A percentile compares a stretch with the other conserved stretches of the same genome.
Conservation (phyloP, 2,797 vertebrate genomes). For the Synanceia verrucosa region DNA sequence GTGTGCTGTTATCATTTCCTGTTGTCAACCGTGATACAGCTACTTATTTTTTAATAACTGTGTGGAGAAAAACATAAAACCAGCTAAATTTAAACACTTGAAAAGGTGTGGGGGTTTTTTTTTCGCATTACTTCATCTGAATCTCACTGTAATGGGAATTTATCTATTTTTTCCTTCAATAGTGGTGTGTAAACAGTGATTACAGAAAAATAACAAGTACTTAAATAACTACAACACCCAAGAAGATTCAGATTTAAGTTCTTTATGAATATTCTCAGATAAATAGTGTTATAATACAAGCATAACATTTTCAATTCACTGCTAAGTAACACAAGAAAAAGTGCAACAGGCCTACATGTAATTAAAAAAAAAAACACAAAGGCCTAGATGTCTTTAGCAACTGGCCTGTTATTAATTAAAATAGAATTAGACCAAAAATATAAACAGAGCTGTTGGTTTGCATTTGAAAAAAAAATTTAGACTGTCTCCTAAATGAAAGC, state of each 20-base stretch:
- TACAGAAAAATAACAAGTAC: not conserved
- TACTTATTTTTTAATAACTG: not conserved
- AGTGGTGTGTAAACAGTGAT: not conserved
- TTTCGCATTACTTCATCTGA: not conserved
- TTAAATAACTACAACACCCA: constrained; percentile 59
- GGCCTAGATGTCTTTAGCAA: constrained; percentile 43
- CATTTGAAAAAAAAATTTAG: constrained; percentile 51
- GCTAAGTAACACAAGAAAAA: constrained; percentile 70
- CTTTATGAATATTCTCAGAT: constrained; percentile 83
- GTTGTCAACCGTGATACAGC: not conserved
- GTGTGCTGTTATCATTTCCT: not conserved
- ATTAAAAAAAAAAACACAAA: constrained; percentile 21
- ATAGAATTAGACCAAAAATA: constrained; percentile 46
- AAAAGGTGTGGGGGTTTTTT: not conserved
- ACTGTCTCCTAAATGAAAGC: constrained; percentile 52
- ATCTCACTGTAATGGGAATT: not conserved
- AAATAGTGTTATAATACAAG: constrained; percentile 78
- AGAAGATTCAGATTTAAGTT: constrained; percentile 61
- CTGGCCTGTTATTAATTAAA: constrained; percentile 30
- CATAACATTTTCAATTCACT: constrained; percentile 70
- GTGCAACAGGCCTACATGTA: constrained; percentile 68
- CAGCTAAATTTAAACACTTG: not conserved
- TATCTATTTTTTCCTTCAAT: not conserved
- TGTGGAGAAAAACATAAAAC: not conserved
- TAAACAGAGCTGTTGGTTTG: constrained; percentile 50